These are phyloP conservation scores for Ichneumoninae sp. DNA, from an alignment of 2,888 invertebrate species.

Conservation along the genomic window DNA sequence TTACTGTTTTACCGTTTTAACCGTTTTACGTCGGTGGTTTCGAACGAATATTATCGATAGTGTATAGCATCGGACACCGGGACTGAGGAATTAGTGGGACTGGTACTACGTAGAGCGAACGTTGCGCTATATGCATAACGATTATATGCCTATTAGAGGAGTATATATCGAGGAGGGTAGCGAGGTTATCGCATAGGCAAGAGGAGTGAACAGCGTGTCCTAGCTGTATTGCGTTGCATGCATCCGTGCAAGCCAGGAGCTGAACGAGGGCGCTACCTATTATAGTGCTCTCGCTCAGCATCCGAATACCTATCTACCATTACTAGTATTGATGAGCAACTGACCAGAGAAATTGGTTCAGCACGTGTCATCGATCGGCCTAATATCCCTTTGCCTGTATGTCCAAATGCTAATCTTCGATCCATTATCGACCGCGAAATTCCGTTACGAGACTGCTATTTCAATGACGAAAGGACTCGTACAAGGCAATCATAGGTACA, in stretches of 20 bases:
- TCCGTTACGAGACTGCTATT: slow-evolving; percentile 58
- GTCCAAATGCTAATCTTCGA: slow-evolving; percentile 80
- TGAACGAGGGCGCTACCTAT: neutral
- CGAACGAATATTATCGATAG: slow-evolving; percentile 8
- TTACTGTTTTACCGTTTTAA: no score
- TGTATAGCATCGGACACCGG: slow-evolving; percentile 49
- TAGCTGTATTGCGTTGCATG: slow-evolving; percentile 27
- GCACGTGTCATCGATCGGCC: slow-evolving; percentile 81
- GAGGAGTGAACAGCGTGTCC: slow-evolving; percentile 1
- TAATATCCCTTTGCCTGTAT: slow-evolving; percentile 79
- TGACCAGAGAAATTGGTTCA: slow-evolving; percentile 82
- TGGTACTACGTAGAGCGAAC: slow-evolving; percentile 54
- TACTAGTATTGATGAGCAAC: slow-evolving; percentile 82
- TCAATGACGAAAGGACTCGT: slow-evolving; percentile 18
- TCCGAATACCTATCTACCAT: slow-evolving; percentile 67
- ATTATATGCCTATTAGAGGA: slow-evolving; percentile 84
- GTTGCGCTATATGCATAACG: slow-evolving; percentile 79
- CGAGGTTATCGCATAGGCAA: neutral
- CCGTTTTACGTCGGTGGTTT: neutral
- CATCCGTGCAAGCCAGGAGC: neutral
- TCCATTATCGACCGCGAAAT: slow-evolving; percentile 73
- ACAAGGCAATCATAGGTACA: slow-evolving; percentile 4
- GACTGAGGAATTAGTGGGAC: slow-evolving; percentile 67
- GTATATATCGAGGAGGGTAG: slow-evolving; percentile 64
- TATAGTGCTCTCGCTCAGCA: slow-evolving; percentile 11